Evolutionary conservation across 2,888 invertebrate genomes (phyloP).

Genomic region (Onchidella celtica): DNA sequence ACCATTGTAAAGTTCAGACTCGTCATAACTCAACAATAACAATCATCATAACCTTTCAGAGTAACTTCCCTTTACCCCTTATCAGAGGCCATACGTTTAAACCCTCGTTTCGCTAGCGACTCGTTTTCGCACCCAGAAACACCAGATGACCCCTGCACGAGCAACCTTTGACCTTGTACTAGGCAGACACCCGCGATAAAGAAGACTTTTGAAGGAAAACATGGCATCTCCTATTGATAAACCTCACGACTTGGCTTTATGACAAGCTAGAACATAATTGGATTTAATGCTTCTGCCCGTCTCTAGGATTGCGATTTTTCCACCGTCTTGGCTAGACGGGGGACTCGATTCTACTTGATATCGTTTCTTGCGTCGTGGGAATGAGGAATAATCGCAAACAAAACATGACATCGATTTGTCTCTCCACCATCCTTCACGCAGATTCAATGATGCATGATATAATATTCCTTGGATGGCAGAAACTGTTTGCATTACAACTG

Average conservation of each 20-base stretch:
- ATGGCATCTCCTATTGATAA: slow-evolving; percentile 13
- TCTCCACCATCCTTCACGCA: too few species aligned
- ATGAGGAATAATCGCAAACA: too few species aligned
- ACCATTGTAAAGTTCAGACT: slow-evolving; percentile 35
- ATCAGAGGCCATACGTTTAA: neutral
- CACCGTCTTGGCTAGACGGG: too few species aligned
- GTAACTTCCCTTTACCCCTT: neutral
- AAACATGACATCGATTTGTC: too few species aligned
- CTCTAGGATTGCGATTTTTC: neutral
- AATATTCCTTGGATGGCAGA: too few species aligned
- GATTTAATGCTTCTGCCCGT: neutral
- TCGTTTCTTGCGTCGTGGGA: too few species aligned
- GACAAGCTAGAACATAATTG: slow-evolving; percentile 18
- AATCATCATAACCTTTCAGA: slow-evolving; percentile 33
- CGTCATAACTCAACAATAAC: slow-evolving; percentile 32
- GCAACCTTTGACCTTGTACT: slow-evolving; percentile 14
- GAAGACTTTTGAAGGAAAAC: slow-evolving; percentile 1
- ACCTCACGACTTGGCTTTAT: slow-evolving; percentile 20
- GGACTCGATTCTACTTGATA: too few species aligned
- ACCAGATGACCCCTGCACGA: slow-evolving; percentile 40
- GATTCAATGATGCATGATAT: too few species aligned
- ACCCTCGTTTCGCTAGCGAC: neutral
- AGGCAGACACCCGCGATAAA: slow-evolving; percentile 22
- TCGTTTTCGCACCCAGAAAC: neutral
- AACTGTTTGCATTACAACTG: too few species aligned